phyloP scores from a whole-genome alignment of 1,140 invertebrate genomes.

The Holcopasites calliopsidis region DNA sequence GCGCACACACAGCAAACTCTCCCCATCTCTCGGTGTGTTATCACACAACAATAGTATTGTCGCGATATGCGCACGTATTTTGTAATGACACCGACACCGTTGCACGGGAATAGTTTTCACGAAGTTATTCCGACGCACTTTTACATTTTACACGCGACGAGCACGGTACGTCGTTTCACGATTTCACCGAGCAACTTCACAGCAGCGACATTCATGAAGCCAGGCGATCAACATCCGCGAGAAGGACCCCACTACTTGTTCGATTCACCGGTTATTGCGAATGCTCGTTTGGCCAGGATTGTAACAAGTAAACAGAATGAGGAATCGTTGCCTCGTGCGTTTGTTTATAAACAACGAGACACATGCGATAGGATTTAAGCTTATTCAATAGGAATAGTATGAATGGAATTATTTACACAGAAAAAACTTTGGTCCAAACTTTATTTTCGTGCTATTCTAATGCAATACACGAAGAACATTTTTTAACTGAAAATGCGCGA shows the following conservation, averaged over 20 bases:
- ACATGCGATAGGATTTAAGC: neutral
- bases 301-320: constrained; percentile 38
- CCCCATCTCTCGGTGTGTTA: constrained; percentile 50
- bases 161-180: constrained; percentile 5
- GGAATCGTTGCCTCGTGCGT: constrained; percentile 3
- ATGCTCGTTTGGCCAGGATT: constrained; percentile 60
- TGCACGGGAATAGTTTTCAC: neutral
- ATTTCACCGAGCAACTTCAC: constrained; percentile 58
- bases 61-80: constrained; percentile 44
- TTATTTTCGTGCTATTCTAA: neutral
- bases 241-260: constrained; percentile 69
- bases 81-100: constrained; percentile 48
- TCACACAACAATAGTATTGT: constrained; percentile 70
- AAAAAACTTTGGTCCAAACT: too few relatives aligned
- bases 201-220: constrained; percentile 65
- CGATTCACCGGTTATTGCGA: constrained; percentile 65
- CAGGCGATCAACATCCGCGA: constrained; percentile 68
- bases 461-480: neutral
- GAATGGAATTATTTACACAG: too few relatives aligned
- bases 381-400: too few relatives aligned
- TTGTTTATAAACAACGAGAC: constrained; percentile 59
- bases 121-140: constrained; percentile 8
- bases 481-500: neutral
- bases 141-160: neutral
- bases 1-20: constrained; percentile 29